Base-by-base conservation (phyloP, 1,140 invertebrate species). In the Aphis craccivora region DNA sequence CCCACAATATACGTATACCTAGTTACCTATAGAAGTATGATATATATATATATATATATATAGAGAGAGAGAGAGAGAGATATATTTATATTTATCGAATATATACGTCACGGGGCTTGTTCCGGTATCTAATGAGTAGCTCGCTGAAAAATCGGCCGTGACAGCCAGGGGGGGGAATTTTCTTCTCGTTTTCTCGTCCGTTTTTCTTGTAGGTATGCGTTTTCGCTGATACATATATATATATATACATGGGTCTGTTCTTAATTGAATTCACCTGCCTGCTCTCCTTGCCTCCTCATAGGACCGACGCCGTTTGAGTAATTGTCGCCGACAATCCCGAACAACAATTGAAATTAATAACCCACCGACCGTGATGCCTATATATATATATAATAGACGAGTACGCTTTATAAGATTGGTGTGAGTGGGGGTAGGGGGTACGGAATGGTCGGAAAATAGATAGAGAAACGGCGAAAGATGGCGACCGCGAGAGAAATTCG, bases 331-430 rank as follows among this genome's bases (percentile, higher is more conserved):
- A 84, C 83, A 84, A 40, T 40, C 40, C 37, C 37, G 23, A 84
- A 84, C 83, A 43, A 84, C 83, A 84, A 84, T 84, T 84, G 83
- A 84, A 84, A 84, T 84, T 84, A 84, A 84, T 84, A 84, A 84
- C 40, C n/a, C 83, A 8, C 40, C 37, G 23, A 76, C 60, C 60
- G n/a, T 18, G 18, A 35, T 76, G 30, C 14, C n/a, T 76, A n/a
- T 76, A 76, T 18, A n/a, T n/a, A n/a, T n/a, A 14, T n/a, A 67
- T 18, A 67, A 67, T 67, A 67, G 60, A 67, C 60, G n/a, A 76
- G 30, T 35, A 20, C 60, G 60, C n/a, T 76, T n/a, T n/a, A 76
- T n/a, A 14, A 18, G 60, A 76, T n/a, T n/a, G 30, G 11, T 4
- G 30, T 6, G 60, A 25, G 22, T 11, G 60, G 60, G 60, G 48